Base-by-base conservation (phyloP, 2,888 invertebrate genomes). In the Laothoe populi region DNA sequence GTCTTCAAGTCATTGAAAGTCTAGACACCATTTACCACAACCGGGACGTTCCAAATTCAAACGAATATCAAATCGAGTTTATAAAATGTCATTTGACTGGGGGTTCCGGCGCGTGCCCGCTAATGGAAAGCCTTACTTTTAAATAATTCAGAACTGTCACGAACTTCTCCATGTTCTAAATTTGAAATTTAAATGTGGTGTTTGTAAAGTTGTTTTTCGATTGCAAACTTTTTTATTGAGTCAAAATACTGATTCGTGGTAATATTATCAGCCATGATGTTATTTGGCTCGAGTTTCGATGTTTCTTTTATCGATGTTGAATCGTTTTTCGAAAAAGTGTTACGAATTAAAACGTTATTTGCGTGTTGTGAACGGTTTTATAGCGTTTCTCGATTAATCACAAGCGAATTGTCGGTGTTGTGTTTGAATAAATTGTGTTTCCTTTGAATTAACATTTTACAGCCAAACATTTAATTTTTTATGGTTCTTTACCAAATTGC, bases 81-180 rank as follows among this genome's bases (percentile, higher is more conserved):
- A 86, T 77, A 89, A 88, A 38, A 87, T 87, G 87, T 87, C 87
- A 88, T 89, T 90, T 88, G 85, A 88, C 87, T 87, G 83, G 86
- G 79, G 86, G 86, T 77, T 79, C 78, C 83, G 87, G 88, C 90
- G 86, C 91, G 91, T 91, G 91, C 91, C 87, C 79, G 75, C 88
- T 91, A 90, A 91, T 91, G 90, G 90, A 90, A 88, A 87, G 90
- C 86, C 78, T 83, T 82, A 81, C 79, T 83, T 78, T 67, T 78
- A 84, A 86, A 83, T 86, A 80, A 81, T 70, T 73, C 72, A 69
- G 71, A 73, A 72, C 77, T 84, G 83, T 81, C 86, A 86, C 84
- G 86, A 84, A 78, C 67, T 66, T 11, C 35, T 7, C 0, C 4
- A 2, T 4, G 48, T 67, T 59, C 31, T 59, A 61, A 71, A 69